Percentiles rank a stretch among this genome's conserved stretches.
phyloP scores from a whole-genome alignment of 2,888 invertebrate genomes.

The Synergus umbraculus region DNA sequence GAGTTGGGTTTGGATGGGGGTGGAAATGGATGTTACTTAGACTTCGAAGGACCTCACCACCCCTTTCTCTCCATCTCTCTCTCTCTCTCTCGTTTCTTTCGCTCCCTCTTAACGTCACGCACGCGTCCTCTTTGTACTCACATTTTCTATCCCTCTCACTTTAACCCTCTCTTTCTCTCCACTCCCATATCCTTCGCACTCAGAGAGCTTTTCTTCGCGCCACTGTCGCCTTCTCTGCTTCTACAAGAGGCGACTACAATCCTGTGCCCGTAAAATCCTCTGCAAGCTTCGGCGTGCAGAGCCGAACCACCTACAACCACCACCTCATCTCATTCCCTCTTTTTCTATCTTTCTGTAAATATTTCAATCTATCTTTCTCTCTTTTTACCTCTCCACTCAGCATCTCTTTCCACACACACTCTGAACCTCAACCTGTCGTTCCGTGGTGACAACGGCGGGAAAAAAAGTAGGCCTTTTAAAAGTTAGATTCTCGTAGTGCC shows the following conservation, averaged over 20 bases:
- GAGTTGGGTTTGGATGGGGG: slow-evolving; percentile 56
- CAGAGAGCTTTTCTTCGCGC: slow-evolving; percentile 68
- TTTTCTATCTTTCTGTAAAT: slow-evolving; percentile 35
- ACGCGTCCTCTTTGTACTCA: slow-evolving; percentile 50
- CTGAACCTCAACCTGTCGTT: slow-evolving; percentile 2
- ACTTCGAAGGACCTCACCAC: slow-evolving; percentile 64
- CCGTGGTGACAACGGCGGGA: slow-evolving; percentile 21
- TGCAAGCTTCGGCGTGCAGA: slow-evolving; percentile 30
- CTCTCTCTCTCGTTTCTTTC: slow-evolving; percentile 43
- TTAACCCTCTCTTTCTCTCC: background rate
- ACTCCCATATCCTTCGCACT: slow-evolving; percentile 53
- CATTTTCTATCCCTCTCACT: slow-evolving; percentile 37
- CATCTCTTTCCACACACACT: background rate
- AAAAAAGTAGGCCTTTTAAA: slow-evolving; percentile 41
- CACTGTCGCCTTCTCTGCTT: slow-evolving; percentile 57
- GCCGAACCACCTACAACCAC: background rate
- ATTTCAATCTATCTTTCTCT: slow-evolving; percentile 7
- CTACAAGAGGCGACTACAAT: slow-evolving; percentile 43
- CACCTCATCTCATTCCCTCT: slow-evolving; percentile 43
- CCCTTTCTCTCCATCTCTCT: slow-evolving; percentile 47
- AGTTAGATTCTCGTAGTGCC: slow-evolving; percentile 30
- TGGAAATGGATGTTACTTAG: slow-evolving; percentile 74
- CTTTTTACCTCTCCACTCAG: background rate
- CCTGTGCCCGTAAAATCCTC: slow-evolving; percentile 42
- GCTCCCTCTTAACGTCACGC: slow-evolving; percentile 46